Percentiles rank a stretch among this genome's conserved stretches.
phyloP scores from a whole-genome alignment of 2,888 invertebrate genomes.

The Amphiduros pacificus region DNA sequence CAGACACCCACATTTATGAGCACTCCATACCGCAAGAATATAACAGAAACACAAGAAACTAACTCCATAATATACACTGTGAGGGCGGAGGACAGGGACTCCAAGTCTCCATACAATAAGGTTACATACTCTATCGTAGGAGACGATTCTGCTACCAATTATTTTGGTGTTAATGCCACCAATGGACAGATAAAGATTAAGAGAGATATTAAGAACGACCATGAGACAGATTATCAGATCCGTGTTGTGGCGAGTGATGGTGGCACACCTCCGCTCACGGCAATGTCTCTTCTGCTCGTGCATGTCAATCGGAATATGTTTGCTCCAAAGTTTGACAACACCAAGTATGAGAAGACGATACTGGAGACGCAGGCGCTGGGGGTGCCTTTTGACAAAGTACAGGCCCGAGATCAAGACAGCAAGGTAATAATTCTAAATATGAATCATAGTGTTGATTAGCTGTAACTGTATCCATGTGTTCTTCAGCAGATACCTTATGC shows the following conservation, averaged over 20 bases:
- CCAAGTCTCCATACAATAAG: slow-evolving; percentile 43
- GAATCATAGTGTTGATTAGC: too few species aligned
- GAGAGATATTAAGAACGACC: slow-evolving; percentile 25
- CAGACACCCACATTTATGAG: slow-evolving; percentile 35
- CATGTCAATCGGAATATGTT: slow-evolving; percentile 32
- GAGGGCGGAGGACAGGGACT: slow-evolving; percentile 27
- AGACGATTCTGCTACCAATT: slow-evolving; percentile 41
- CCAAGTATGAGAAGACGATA: slow-evolving; percentile 28
- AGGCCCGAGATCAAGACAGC: slow-evolving; percentile 26
- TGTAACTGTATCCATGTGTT: too few species aligned
- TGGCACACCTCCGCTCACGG: slow-evolving; percentile 42
- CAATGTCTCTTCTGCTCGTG: slow-evolving; percentile 25
- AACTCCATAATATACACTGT: slow-evolving; percentile 22
- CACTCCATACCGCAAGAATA: slow-evolving; percentile 19
- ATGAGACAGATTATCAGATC: slow-evolving; percentile 33
- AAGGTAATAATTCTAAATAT: slow-evolving; percentile 13
- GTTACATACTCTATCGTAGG: slow-evolving; percentile 44
- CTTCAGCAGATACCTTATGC: too few species aligned
- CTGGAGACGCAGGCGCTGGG: slow-evolving; percentile 32
- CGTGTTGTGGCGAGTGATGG: slow-evolving; percentile 38
- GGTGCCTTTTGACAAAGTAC: slow-evolving; percentile 22
- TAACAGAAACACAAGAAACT: slow-evolving; percentile 14
- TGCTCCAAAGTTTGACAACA: slow-evolving; percentile 27
- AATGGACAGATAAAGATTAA: slow-evolving; percentile 24
- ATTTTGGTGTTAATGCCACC: slow-evolving; percentile 39